These are phyloP conservation scores for Acleris literana DNA, from an alignment of 2,888 invertebrate species.

Conservation along the genomic window DNA sequence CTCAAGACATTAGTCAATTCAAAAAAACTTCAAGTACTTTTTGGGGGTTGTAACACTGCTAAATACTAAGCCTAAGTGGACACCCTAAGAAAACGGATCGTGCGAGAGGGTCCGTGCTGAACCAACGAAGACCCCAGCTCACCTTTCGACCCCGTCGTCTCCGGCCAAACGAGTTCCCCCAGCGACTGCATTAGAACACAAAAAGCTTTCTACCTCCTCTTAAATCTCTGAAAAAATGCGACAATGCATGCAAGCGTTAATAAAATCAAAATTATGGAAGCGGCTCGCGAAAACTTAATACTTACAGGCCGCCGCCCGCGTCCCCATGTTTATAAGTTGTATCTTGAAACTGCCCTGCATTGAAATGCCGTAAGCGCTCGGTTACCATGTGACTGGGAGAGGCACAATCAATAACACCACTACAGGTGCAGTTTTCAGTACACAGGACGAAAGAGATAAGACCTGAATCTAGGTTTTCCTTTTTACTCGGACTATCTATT, in stretches of 20 bases:
- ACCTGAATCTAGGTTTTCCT: conserved; percentile 76
- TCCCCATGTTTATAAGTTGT: conserved; percentile 93
- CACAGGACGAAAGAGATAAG: conserved; percentile 76
- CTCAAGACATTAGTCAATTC: neutral
- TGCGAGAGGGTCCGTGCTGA: conserved; percentile 32
- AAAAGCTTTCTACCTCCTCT: conserved; percentile 46
- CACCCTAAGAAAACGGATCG: conserved; percentile 35
- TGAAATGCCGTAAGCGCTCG: conserved; percentile 63
- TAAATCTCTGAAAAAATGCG: conserved; percentile 78
- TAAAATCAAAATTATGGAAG: conserved; percentile 35
- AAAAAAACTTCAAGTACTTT: neutral
- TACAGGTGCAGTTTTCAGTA: conserved; percentile 49
- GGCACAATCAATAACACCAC: conserved; percentile 68
- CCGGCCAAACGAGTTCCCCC: conserved; percentile 30
- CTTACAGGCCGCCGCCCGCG: conserved; percentile 97
- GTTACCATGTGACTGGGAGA: conserved; percentile 53
- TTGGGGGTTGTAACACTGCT: neutral
- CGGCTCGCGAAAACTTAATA: conserved; percentile 37
- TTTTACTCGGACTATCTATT: conserved; percentile 74
- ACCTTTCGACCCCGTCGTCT: conserved; percentile 34
- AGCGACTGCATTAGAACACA: conserved; percentile 36
- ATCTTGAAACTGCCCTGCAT: conserved; percentile 88
- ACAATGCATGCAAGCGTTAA: conserved; percentile 74
- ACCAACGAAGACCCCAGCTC: conserved; percentile 33
- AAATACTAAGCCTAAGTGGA: conserved; percentile 27